phyloP scores from a whole-genome alignment of 64 coral and sea anemone species.

The Platygyra sinensis region DNA sequence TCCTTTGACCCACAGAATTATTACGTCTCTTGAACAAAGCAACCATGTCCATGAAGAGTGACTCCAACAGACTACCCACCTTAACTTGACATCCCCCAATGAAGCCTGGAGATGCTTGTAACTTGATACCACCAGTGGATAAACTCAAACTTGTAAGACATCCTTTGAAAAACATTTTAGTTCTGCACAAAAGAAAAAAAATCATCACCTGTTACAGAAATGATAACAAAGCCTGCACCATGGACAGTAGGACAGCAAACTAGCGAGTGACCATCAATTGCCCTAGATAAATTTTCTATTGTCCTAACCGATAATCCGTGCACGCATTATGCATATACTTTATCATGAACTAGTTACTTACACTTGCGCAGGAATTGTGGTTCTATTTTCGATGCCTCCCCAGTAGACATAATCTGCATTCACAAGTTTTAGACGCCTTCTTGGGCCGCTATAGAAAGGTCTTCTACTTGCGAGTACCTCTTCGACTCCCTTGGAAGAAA shows the following conservation, averaged over 20 bases:
- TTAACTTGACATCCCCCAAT: constrained; percentile 33
- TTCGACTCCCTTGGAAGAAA: not conserved
- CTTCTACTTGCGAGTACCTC: not conserved
- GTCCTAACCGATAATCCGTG: too few species aligned
- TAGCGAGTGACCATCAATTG: not conserved
- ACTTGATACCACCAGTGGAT: not conserved
- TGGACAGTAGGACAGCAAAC: too few species aligned
- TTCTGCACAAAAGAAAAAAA: not conserved
- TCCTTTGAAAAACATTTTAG: constrained; percentile 21
- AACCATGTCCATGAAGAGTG: not conserved
- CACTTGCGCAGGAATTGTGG: constrained; percentile 27
- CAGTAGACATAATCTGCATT: constrained; percentile 41
- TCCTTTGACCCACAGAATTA: too few species aligned
- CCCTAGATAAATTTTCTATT: not conserved
- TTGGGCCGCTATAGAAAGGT: not conserved
- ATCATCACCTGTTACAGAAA: not conserved
- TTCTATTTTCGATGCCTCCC: constrained; percentile 46
- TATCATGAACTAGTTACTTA: constrained; percentile 14
- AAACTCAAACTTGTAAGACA: constrained; percentile 1
- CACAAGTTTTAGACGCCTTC: not conserved
- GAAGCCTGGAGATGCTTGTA: not conserved
- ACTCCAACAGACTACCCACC: not conserved
- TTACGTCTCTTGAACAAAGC: not conserved
- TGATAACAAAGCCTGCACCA: too few species aligned
- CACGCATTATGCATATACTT: too few species aligned